phyloP scores from a whole-genome alignment of 2,888 invertebrate genomes.

The Andrena dorsata region DNA sequence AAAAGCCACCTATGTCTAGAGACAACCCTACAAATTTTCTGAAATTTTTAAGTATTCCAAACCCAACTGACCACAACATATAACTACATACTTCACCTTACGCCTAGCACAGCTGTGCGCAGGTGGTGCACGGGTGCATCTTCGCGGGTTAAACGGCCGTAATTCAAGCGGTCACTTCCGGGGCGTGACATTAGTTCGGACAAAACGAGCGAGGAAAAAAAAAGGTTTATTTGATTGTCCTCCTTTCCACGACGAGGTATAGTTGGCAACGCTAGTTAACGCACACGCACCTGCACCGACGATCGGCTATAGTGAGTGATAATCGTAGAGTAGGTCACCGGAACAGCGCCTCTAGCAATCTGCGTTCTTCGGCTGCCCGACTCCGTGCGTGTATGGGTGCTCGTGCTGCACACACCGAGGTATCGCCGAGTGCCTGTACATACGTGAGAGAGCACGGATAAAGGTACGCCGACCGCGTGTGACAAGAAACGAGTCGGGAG shows the following conservation, averaged over 20 bases:
- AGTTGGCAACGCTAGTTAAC: slow-evolving; percentile 72
- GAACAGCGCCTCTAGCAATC: slow-evolving; percentile 84
- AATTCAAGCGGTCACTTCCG: not conserved
- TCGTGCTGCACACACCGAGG: not conserved
- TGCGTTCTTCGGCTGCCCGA: slow-evolving; percentile 77
- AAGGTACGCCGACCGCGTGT: slow-evolving; percentile 46
- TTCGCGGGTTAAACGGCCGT: not conserved
- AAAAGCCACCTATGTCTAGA: too few species aligned
- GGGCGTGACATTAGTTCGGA: slow-evolving; percentile 24
- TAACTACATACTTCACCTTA: too few species aligned
- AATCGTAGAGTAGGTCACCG: slow-evolving; percentile 84
- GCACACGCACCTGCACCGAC: slow-evolving; percentile 73
- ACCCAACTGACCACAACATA: too few species aligned
- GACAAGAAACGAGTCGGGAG: slow-evolving; percentile 61
- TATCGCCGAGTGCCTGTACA: not conserved
- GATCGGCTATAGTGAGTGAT: slow-evolving; percentile 78
- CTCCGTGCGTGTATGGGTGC: slow-evolving; percentile 13
- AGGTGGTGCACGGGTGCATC: not conserved
- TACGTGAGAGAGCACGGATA: slow-evolving; percentile 18
- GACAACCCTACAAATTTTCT: too few species aligned
- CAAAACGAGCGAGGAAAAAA: slow-evolving; percentile 40
- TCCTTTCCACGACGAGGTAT: slow-evolving; percentile 66
- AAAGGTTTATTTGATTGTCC: slow-evolving; percentile 70
- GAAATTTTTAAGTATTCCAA: too few species aligned
- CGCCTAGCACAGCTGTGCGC: too few species aligned